Conservation (phyloP, 2,888 invertebrate genomes). For the Folsomia manolachei region DNA sequence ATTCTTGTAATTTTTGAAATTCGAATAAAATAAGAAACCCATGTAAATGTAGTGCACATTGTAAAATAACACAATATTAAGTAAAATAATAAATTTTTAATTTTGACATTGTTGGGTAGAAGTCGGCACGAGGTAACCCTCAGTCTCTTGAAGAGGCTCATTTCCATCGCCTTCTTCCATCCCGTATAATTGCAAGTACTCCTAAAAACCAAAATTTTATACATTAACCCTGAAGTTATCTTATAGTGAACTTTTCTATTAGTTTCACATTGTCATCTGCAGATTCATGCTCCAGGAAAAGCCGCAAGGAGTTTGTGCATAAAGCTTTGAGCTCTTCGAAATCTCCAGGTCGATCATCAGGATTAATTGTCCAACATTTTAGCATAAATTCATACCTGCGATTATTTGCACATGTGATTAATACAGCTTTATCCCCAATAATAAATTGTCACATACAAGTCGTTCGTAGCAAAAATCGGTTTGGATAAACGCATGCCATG, state of each 20-base stretch:
- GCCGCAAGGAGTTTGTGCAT: background rate
- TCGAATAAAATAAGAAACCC: too few species aligned
- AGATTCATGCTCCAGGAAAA: background rate
- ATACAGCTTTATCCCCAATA: background rate
- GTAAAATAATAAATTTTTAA: too few species aligned
- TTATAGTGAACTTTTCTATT: too few species aligned
- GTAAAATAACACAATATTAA: too few species aligned
- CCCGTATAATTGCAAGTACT: background rate
- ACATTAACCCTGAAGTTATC: too few species aligned
- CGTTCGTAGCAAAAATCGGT: slow-evolving; percentile 1
- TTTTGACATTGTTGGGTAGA: background rate
- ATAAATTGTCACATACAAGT: background rate
- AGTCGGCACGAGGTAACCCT: background rate
- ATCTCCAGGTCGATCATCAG: background rate
- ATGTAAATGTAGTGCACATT: too few species aligned
- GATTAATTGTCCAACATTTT: slow-evolving; percentile 3
- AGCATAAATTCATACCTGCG: slow-evolving; percentile 9
- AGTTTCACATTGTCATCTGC: background rate
- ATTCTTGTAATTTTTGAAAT: too few species aligned
- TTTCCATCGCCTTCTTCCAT: background rate
- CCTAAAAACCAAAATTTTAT: background rate
- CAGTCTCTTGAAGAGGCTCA: background rate
- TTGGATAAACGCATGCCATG: background rate
- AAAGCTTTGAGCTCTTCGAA: background rate
- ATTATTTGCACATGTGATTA: too few species aligned